Base-by-base conservation (phyloP, 2,797 vertebrate genomes). In the Coilia nasus region DNA sequence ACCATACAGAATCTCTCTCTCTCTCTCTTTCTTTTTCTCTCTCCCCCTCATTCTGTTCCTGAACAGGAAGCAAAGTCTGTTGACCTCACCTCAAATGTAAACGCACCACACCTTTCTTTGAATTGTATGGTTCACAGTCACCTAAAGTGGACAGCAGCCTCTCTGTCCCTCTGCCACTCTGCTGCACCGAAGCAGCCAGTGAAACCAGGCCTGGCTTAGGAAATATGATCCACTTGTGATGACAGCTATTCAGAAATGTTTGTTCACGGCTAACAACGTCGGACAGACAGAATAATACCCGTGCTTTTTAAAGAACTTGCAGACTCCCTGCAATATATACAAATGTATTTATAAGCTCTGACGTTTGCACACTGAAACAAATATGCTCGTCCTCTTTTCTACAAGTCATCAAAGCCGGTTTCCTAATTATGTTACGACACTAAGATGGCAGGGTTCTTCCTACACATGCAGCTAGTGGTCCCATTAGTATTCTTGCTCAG, bases 91-190 rank as follows among this genome's bases (percentile, higher is more conserved):
- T 56, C 28, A 0, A 57, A n/a, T 64, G 62, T 56, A 83, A 44
- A 83, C 83, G 3, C 2, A 92, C 88, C 94, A 94, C 94, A 92
- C 93, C 92, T 78, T 78, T 78, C 71, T 78, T 78, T 78, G 31
- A 44, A 41, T 44, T 78, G 71, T 21, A 14, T 35, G 19, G 31
- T 41, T 2, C 71, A 41, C 31, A 41, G 15, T 44, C 19, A 14
- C 57, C 57, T 59, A 19, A 59, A 59, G 21, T 21, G 17, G 17
- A 19, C 57, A 59, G 57, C 57, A 2, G 17, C 19, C 71, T 44
- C 71, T n/a, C 35, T 35, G 35, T 44, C 31, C 31, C 71, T 2
- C 23, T 57, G 12, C 35, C 15, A 44, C 21, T 44, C 35, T 6
- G 19, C 35, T 14, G 31, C 6, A 19, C 28, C 3, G 15, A 21